Evolutionary conservation across 1,140 invertebrate species (phyloP), one percentile per base, ranked within the genome.

Genomic region (Leucophenga varia): DNA sequence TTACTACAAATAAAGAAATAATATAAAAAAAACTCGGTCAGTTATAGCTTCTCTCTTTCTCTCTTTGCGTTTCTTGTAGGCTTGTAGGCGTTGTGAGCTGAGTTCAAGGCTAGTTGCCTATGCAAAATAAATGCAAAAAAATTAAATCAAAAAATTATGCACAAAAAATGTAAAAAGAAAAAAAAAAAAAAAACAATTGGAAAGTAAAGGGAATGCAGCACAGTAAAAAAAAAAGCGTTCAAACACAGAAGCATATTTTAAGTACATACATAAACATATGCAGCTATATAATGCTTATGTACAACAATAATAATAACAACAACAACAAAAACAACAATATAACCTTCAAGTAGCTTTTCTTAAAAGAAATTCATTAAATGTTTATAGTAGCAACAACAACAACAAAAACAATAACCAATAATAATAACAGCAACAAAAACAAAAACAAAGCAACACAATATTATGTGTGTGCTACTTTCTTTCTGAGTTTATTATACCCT

Each of bases 81-180:
- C n/a, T n/a, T n/a, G n/a, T n/a, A n/a, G n/a, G n/a, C n/a, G n/a
- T n/a, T n/a, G n/a, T n/a, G n/a, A n/a, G n/a, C n/a, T n/a, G n/a
- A n/a, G n/a, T n/a, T n/a, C n/a, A n/a, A n/a, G n/a, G n/a, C n/a
- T n/a, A n/a, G n/a, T n/a, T n/a, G n/a, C n/a, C 17, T 30, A 32
- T 22, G 14, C 32, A 18, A 17, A 51, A 20, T 2, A 7, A 17
- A 38, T 13, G 9, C 10, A 40, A 21, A 30, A 16, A 22, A 41
- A 52, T 39, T 57, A 57, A 54, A 64, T 31, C 50, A 55, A 51
- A 51, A 60, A 64, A 64, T 57, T 31, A n/a, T n/a, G n/a, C 36
- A 28, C 45, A 18, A 30, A 50, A 45, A 56, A 49, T 30, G 40
- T 16, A n/a, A n/a, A n/a, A n/a, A n/a, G n/a, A n/a, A n/a, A n/a